phyloP scores from a whole-genome alignment of 2,888 invertebrate genomes.

The Vanessa cardui region DNA sequence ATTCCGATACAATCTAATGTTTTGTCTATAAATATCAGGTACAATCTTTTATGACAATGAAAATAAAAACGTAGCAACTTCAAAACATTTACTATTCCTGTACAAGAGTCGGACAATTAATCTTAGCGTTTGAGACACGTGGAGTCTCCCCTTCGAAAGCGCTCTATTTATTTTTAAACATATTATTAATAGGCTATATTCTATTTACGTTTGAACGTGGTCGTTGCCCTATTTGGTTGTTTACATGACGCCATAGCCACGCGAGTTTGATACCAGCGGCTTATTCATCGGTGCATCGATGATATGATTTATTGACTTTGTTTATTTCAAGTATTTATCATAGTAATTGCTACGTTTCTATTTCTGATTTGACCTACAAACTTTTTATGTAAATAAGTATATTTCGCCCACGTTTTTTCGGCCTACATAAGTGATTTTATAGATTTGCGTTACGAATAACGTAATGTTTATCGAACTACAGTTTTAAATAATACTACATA shows the following conservation, averaged over 20 bases:
- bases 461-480: too few species aligned
- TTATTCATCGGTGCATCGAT: conserved; percentile 3
- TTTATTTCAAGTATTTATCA: conserved; percentile 16
- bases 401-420: not conserved
- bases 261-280: conserved; percentile 47
- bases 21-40: too few species aligned
- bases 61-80: conserved; percentile 28
- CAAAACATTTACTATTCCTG: conserved; percentile 44
- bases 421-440: not conserved
- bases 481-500: too few species aligned
- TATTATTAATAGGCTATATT: conserved; percentile 70
- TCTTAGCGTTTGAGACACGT: conserved; percentile 65
- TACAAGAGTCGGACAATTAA: conserved; percentile 56
- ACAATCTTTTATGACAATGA: conserved; percentile 23
- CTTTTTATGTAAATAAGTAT: not conserved
- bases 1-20: too few species aligned
- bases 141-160: conserved; percentile 59
- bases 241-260: conserved; percentile 67
- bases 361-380: conserved; percentile 14
- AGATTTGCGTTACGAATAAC: not conserved
- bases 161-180: conserved; percentile 67
- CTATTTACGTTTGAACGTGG: conserved; percentile 74
- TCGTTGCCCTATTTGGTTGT: conserved; percentile 82
- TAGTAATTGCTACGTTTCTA: conserved; percentile 19
- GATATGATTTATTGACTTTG: conserved; percentile 19